Evolutionary conservation across 2,888 invertebrate genomes (phyloP).

Genomic region (Dryomyza anilis): DNA sequence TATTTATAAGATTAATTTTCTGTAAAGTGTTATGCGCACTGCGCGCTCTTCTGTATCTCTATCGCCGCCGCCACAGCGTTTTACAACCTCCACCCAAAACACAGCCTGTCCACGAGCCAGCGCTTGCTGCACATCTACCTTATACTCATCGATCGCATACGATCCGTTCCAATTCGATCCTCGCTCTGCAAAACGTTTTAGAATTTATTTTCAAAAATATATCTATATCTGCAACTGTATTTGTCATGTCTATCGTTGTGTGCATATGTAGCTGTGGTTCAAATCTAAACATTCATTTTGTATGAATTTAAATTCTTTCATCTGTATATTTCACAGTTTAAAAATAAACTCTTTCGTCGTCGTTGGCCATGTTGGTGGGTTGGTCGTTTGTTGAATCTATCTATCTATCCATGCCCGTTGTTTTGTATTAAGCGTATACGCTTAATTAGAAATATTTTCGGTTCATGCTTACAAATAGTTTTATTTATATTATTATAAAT

Average conservation of each 20-base stretch:
- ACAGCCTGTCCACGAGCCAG: neutral
- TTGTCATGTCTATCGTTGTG: neutral
- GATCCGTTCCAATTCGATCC: conserved; percentile 4
- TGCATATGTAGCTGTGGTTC: conserved; percentile 3
- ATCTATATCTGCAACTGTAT: neutral
- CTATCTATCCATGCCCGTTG: too few species aligned
- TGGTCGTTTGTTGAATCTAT: too few species aligned
- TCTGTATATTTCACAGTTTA: conserved; percentile 16
- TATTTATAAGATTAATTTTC: too few species aligned
- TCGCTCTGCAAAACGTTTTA: conserved; percentile 16
- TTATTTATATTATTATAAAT: conserved; percentile 1
- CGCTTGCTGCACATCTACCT: too few species aligned
- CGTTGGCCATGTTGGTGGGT: conserved; percentile 18
- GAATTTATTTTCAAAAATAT: conserved; percentile 15
- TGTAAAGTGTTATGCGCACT: too few species aligned
- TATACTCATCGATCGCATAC: too few species aligned
- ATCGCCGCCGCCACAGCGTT: too few species aligned
- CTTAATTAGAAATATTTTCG: conserved; percentile 1
- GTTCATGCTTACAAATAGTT: conserved; percentile 6
- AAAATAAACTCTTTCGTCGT: conserved; percentile 24
- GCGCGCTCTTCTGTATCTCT: too few species aligned
- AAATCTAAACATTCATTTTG: conserved; percentile 22
- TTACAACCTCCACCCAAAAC: too few species aligned
- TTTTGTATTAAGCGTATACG: conserved; percentile 11
- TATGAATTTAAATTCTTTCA: neutral